phyloP scores from a whole-genome alignment of 2,113 vertebrate genomes.

The Edolisoma coerulescens region DNA sequence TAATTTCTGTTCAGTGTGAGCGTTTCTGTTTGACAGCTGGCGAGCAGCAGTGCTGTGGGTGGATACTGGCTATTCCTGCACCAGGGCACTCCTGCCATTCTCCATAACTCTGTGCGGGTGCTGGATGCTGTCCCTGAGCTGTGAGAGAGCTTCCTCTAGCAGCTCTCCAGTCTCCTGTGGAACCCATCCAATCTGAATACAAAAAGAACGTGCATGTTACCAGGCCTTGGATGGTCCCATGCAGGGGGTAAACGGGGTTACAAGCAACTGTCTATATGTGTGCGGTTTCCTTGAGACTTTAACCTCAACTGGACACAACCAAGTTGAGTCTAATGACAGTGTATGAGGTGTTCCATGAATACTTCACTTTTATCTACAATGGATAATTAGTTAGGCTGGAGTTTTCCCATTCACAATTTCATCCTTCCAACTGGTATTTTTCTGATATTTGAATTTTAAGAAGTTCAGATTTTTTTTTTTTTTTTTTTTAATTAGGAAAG shows the following conservation, averaged over 20 bases:
- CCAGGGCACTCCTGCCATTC: background rate
- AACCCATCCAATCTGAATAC: background rate
- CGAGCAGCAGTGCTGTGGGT: background rate
- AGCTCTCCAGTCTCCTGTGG: background rate
- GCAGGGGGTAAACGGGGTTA: background rate
- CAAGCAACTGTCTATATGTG: rapidly evolving
- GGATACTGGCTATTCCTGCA: background rate
- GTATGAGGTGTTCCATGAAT: rapidly evolving
- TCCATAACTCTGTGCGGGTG: background rate
- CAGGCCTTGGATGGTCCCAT: background rate
- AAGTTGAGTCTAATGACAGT: background rate
- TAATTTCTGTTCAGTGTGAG: background rate
- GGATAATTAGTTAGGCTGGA: background rate
- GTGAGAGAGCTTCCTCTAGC: background rate
- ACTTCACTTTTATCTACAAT: background rate
- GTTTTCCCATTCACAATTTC: background rate
- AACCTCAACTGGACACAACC: background rate
- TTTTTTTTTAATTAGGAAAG: background rate
- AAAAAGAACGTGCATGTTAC: background rate
- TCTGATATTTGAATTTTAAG: background rate
- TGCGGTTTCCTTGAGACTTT: background rate
- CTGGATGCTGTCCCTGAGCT: background rate
- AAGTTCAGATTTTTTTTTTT: background rate
- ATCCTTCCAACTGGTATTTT: background rate
- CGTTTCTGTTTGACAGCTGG: background rate